These are phyloP conservation scores for Kryptolebias marmoratus DNA, from an alignment of 2,113 vertebrate genomes.

Conservation along the genomic window DNA sequence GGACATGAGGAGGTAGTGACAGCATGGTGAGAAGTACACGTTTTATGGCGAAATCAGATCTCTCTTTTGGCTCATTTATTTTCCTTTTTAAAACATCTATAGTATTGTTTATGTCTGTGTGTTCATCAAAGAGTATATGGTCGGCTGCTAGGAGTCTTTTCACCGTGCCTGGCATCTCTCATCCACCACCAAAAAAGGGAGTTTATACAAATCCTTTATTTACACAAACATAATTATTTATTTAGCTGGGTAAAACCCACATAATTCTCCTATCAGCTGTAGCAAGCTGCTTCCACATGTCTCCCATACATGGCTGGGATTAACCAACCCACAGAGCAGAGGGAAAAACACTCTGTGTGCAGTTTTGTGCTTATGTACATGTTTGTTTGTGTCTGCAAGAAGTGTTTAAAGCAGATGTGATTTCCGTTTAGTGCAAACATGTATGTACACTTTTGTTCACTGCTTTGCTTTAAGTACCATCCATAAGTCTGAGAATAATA, in stretches of 20 bases:
- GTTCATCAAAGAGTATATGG: constrained; percentile 53
- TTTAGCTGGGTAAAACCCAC: constrained; percentile 79
- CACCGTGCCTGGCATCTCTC: constrained; percentile 52
- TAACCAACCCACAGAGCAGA: constrained; percentile 59
- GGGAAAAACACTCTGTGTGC: constrained; percentile 25
- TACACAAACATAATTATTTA: constrained; percentile 82
- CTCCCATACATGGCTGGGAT: constrained; percentile 74
- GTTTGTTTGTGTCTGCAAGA: constrained; percentile 5
- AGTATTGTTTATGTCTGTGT: constrained; percentile 44
- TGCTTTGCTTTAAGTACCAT: not conserved
- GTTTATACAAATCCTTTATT: constrained; percentile 80
- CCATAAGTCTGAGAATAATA: not conserved
- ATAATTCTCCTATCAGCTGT: constrained; percentile 79
- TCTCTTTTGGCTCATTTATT: not conserved
- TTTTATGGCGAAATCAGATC: constrained; percentile 18
- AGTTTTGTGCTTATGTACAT: constrained; percentile 1
- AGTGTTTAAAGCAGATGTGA: constrained; percentile 14
- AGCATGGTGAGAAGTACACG: constrained; percentile 34
- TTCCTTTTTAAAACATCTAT: constrained; percentile 33
- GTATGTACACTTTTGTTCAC: constrained; percentile 5
- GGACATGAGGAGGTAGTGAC: constrained; percentile 43
- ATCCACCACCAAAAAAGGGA: constrained; percentile 66
- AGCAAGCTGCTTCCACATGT: constrained; percentile 77
- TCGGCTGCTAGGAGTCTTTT: constrained; percentile 50
- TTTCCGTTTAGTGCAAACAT: constrained; percentile 5